Conservation (phyloP, 1,140 invertebrate genomes). For the Branchinecta lynchi region DNA sequence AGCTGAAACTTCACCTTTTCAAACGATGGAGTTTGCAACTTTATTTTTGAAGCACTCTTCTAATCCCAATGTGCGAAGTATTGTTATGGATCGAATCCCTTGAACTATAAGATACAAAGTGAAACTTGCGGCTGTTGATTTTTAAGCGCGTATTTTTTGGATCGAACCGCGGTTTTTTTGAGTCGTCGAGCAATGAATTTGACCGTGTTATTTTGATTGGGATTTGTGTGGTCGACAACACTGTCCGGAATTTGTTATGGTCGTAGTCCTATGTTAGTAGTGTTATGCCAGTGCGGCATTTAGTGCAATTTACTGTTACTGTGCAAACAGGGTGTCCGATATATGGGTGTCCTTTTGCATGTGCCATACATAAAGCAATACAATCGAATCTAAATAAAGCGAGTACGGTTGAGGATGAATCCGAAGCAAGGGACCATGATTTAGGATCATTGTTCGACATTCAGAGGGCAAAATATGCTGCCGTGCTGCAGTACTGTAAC, state of each 20-base stretch:
- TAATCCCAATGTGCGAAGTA: no score
- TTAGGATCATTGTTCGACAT: no score
- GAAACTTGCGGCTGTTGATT: neutral
- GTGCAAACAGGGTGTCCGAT: neutral
- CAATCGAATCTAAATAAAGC: neutral
- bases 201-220: neutral
- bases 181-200: neutral
- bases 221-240: neutral
- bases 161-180: neutral
- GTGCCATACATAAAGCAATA: neutral
- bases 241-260: neutral
- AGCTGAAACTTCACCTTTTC: no score
- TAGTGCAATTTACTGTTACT: constrained; percentile 5
- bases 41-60: no score
- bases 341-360: neutral
- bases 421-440: no score
- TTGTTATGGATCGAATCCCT: no score
- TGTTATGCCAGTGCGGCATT: neutral
- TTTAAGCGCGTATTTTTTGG: neutral
- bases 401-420: no score
- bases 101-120: neutral
- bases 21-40: no score
- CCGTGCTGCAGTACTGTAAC: no score
- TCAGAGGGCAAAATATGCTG: no score
- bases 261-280: neutral